Evolutionary conservation across 2,113 vertebrate genomes (phyloP).

Genomic region (Heterocephalus glaber): DNA sequence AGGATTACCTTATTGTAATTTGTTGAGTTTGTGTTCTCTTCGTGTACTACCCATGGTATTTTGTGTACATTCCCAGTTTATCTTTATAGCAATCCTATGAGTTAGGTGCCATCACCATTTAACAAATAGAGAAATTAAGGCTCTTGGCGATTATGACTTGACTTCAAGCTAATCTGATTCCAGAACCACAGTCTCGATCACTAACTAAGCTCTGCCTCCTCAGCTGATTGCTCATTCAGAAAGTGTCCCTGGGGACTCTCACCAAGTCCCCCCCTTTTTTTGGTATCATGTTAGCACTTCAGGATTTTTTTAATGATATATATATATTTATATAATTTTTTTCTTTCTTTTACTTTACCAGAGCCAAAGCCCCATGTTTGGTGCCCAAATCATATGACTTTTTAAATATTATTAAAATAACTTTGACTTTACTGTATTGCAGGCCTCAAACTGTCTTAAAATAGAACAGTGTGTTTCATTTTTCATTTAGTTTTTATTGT

Average conservation of each 20-base stretch:
- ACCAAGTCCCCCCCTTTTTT: not conserved
- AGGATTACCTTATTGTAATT: not conserved
- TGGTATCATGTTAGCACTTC: not conserved
- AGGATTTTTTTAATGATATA: not conserved
- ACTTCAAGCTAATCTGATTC: not conserved
- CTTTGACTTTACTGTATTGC: not conserved
- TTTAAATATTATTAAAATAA: not conserved
- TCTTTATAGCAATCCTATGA: not conserved
- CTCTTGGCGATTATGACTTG: not conserved
- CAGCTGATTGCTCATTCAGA: not conserved
- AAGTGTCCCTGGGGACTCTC: not conserved
- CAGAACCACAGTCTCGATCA: not conserved
- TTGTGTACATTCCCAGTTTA: not conserved
- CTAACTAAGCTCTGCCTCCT: not conserved
- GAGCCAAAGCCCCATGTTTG: not conserved
- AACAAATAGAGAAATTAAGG: not conserved
- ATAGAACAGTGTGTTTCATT: conserved; percentile 43
- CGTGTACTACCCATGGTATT: not conserved
- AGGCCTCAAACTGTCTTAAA: conserved; percentile 35
- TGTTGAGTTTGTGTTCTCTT: not conserved
- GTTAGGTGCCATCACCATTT: not conserved
- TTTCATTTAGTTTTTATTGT: conserved; percentile 59
- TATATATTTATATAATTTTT: not conserved
- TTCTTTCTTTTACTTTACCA: not conserved
- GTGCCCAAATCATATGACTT: not conserved